These are phyloP conservation scores for Glossophaga mutica DNA, from an alignment of 2,797 vertebrate genomes.

Conservation along the genomic window DNA sequence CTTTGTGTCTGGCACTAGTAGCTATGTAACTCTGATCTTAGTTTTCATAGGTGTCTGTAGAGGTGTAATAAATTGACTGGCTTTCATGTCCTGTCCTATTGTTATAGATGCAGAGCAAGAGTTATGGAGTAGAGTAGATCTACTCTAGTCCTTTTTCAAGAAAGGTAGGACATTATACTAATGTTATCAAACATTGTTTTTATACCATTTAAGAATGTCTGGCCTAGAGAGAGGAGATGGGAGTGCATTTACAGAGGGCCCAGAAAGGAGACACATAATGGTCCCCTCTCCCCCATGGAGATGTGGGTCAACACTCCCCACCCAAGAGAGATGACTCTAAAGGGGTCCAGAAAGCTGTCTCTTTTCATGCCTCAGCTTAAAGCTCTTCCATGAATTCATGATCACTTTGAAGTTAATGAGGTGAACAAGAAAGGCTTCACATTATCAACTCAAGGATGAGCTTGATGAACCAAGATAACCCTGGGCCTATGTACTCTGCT, in stretches of 20 bases:
- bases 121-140: no score
- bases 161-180: no score
- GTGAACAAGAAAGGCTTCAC: accelerated
- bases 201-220: not conserved
- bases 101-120: accelerated
- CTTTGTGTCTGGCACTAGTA: no score
- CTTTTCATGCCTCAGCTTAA: no score
- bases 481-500: accelerated
- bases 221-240: not conserved
- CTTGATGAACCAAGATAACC: not conserved
- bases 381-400: not conserved
- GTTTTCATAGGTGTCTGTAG: not conserved
- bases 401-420: accelerated
- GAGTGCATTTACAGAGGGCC: not conserved
- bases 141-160: not conserved
- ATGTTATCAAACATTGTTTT: no score
- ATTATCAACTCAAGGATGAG: not conserved
- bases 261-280: not conserved
- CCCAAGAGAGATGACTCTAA: not conserved
- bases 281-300: not conserved
- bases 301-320: no score
- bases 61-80: accelerated
- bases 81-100: not conserved
- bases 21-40: not conserved
- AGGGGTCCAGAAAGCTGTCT: not conserved